Evolutionary conservation across 2,888 invertebrate genomes (phyloP), one percentile per base, ranked within the genome.

Genomic region (Teleogryllus oceanicus): DNA sequence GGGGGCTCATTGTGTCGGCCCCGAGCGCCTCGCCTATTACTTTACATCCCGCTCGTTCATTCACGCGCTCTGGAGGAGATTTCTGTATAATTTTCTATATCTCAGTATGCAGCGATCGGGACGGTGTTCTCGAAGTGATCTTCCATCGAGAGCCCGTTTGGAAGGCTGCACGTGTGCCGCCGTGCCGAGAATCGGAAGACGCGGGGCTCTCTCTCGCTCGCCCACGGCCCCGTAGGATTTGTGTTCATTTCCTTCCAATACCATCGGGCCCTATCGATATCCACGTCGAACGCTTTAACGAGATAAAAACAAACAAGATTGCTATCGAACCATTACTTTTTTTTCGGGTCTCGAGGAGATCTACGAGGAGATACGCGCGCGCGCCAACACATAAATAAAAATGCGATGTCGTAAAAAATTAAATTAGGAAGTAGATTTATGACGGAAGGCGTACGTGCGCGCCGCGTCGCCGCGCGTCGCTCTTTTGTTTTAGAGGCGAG

Each of bases 351-450:
- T n/a, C 62, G 62, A n/a, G n/a, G n/a, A 62, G 62, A 62, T 62
- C 16, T 62, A 62, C 62, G 62, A n/a, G 62, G n/a, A 62, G 62
- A 62, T 62, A 62, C 62, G 8, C 62, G 62, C 62, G 62, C 20
- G 24, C 20, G 24, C 24, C 49, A 49, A 51, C 74, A 24, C 79
- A 79, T 76, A 79, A 62, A 77, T 80, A 79, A 24, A 74, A 80
- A 77, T 49, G 62, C 51, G 21, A 79, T 16, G n/a, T 20, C 21
- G 77, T 13, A 78, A 79, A 81, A 80, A 80, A 80, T 80, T 81
- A 81, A 81, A 81, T 80, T 81, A 81, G 78, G 78, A 76, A 81
- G 74, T 78, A 79, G 81, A 81, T 81, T 81, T 81, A 81, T 80
- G 78, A 76, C 18, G 77, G 77, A 24, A 76, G 24, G 37, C 37